These are phyloP conservation scores for Drosophila mojavensis DNA, from an alignment of 1,140 invertebrate species.

Conservation along the genomic window DNA sequence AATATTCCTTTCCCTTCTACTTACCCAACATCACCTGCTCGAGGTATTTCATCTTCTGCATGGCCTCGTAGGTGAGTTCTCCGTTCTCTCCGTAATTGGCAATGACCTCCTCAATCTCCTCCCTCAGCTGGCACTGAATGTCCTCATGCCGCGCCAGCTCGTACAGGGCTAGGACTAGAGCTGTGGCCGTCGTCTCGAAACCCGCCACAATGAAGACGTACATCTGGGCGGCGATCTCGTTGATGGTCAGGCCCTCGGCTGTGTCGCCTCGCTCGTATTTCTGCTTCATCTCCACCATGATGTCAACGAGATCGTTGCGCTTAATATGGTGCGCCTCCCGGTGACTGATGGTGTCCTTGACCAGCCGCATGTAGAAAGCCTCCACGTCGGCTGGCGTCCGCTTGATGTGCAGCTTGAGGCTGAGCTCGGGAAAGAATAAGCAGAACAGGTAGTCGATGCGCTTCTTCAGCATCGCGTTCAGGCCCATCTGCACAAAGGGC, in stretches of 20 bases:
- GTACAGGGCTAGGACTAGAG: slow-evolving; percentile 85
- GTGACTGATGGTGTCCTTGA: slow-evolving; percentile 76
- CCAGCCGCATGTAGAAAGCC: slow-evolving; percentile 78
- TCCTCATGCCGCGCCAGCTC: slow-evolving; percentile 86
- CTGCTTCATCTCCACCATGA: slow-evolving; percentile 76
- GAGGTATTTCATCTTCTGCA: slow-evolving; percentile 87
- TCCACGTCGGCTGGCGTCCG: slow-evolving; percentile 48
- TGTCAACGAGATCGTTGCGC: slow-evolving; percentile 82
- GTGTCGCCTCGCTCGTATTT: slow-evolving; percentile 55
- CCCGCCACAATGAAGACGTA: slow-evolving; percentile 84
- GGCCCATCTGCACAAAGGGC: slow-evolving; percentile 82
- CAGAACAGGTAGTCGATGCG: slow-evolving; percentile 43
- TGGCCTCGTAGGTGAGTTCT: slow-evolving; percentile 83
- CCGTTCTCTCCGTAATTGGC: slow-evolving; percentile 64
- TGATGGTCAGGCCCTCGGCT: slow-evolving; percentile 45
- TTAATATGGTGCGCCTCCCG: slow-evolving; percentile 74
- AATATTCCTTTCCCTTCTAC: not conserved
- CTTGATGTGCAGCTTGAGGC: slow-evolving; percentile 37
- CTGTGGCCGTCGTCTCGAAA: slow-evolving; percentile 85
- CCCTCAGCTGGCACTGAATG: slow-evolving; percentile 85
- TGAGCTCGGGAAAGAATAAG: slow-evolving; percentile 45
- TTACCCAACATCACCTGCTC: slow-evolving; percentile 85
- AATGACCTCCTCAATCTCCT: slow-evolving; percentile 85
- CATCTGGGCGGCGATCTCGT: slow-evolving; percentile 63
- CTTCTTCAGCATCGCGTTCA: slow-evolving; percentile 40